Evolutionary conservation across 2,888 invertebrate species (phyloP).

Genomic region (Acleris literana): DNA sequence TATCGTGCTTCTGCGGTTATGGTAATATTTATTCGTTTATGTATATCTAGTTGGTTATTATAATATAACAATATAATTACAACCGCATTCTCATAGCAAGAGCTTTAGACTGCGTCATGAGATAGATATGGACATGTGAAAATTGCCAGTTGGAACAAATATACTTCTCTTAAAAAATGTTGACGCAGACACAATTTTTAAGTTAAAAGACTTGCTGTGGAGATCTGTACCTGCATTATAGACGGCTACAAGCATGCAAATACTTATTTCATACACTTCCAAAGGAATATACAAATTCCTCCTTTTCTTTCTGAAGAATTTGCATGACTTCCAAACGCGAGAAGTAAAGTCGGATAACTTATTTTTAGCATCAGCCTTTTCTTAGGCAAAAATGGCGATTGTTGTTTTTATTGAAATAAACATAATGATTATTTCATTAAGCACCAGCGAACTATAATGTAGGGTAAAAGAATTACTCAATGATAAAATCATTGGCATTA

Average conservation of each 20-base stretch:
- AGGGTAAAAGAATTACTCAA: too few species aligned
- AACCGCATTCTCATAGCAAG: too few species aligned
- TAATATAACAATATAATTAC: too few species aligned
- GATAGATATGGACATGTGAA: slow-evolving; percentile 3
- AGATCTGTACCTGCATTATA: slow-evolving; percentile 12
- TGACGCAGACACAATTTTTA: not conserved
- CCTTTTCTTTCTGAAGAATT: slow-evolving; percentile 5
- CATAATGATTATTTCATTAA: too few species aligned
- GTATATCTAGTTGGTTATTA: too few species aligned
- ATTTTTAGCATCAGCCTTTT: too few species aligned
- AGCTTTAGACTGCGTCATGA: not conserved
- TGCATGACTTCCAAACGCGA: slow-evolving; percentile 7
- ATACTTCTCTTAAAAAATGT: slow-evolving; percentile 4
- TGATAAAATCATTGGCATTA: too few species aligned
- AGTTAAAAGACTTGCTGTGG: slow-evolving; percentile 3
- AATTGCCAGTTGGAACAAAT: slow-evolving; percentile 10
- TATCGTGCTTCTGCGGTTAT: not conserved
- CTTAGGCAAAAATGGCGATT: too few species aligned
- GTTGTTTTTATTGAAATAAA: too few species aligned
- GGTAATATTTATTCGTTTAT: too few species aligned
- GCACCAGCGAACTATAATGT: too few species aligned
- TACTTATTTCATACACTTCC: slow-evolving; percentile 23
- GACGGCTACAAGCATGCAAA: slow-evolving; percentile 23
- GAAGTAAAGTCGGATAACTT: not conserved
- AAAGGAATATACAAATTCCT: not conserved